These are phyloP conservation scores for Cyprinodon brontotheroides DNA, from an alignment of 2,113 vertebrate species.

Conservation along the genomic window DNA sequence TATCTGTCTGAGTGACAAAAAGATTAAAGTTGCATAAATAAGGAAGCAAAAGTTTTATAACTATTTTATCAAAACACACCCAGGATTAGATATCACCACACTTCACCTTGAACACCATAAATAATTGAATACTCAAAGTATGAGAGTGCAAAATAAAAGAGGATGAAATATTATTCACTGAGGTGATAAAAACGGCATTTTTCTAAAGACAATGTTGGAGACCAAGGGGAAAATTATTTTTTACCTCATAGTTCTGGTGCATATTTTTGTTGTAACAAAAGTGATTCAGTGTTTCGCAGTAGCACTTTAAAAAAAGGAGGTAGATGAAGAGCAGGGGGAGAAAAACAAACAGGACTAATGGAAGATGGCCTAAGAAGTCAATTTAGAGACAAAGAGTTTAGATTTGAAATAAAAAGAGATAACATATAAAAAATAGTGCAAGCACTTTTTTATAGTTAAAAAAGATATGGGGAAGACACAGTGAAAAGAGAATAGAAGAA, in stretches of 20 bases:
- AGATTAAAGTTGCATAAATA: not conserved
- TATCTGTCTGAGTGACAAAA: not conserved
- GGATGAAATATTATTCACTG: too few species aligned
- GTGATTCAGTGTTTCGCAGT: too few species aligned
- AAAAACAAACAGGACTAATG: not conserved
- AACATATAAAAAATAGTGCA: not conserved
- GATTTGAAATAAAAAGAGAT: not conserved
- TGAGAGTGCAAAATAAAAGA: not conserved
- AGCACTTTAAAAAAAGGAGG: not conserved
- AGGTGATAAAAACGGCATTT: too few species aligned
- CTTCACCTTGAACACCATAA: not conserved
- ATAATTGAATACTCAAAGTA: not conserved
- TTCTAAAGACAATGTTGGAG: too few species aligned
- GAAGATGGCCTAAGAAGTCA: not conserved
- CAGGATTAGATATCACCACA: not conserved
- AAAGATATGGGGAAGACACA: not conserved
- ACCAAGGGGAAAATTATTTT: too few species aligned
- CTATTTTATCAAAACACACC: not conserved
- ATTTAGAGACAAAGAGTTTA: not conserved
- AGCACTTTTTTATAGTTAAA: not conserved
- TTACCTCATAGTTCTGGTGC: too few species aligned
- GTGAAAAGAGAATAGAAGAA: slow-evolving; percentile 4
- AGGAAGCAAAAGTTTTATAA: not conserved
- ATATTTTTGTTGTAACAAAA: not conserved
- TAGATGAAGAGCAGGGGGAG: not conserved